These are phyloP conservation scores for Drosophila suzukii DNA, from an alignment of 1,140 invertebrate genomes.

Conservation along the genomic window DNA sequence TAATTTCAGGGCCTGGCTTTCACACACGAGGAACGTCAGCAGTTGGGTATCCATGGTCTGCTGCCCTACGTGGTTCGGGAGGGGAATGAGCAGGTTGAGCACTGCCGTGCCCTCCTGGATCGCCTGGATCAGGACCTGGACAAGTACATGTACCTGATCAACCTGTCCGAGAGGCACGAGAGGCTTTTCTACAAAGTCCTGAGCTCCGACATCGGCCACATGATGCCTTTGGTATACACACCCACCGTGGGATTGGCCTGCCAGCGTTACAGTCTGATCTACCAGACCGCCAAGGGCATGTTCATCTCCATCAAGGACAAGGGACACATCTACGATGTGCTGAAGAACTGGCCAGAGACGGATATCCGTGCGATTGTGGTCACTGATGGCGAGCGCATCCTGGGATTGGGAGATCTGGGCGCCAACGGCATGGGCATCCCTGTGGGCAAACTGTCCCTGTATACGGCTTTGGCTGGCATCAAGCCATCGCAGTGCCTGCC, in stretches of 20 bases:
- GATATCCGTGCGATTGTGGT: constrained; percentile 97
- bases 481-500: constrained; percentile 96
- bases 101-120: constrained; percentile 91
- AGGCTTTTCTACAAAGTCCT: constrained; percentile 97
- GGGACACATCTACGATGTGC: constrained; percentile 94
- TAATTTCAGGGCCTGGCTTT: constrained; percentile 60
- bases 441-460: constrained; percentile 96
- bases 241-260: constrained; percentile 89
- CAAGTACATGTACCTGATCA: constrained; percentile 94
- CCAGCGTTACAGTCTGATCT: constrained; percentile 85
- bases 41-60: constrained; percentile 94
- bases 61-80: constrained; percentile 92
- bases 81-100: constrained; percentile 92
- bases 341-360: constrained; percentile 85
- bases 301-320: constrained; percentile 99
- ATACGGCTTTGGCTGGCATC: constrained; percentile 97
- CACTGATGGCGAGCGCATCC: constrained; percentile 97
- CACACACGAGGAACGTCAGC: constrained; percentile 90
- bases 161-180: constrained; percentile 95
- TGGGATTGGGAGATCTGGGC: constrained; percentile 97
- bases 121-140: constrained; percentile 92
- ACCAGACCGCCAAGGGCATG: constrained; percentile 91
- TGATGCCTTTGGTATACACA: constrained; percentile 89
- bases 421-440: constrained; percentile 99
- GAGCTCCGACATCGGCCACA: constrained; percentile 94